phyloP scores from a whole-genome alignment of 2,797 vertebrate genomes.

The Arctocebus calabarensis region DNA sequence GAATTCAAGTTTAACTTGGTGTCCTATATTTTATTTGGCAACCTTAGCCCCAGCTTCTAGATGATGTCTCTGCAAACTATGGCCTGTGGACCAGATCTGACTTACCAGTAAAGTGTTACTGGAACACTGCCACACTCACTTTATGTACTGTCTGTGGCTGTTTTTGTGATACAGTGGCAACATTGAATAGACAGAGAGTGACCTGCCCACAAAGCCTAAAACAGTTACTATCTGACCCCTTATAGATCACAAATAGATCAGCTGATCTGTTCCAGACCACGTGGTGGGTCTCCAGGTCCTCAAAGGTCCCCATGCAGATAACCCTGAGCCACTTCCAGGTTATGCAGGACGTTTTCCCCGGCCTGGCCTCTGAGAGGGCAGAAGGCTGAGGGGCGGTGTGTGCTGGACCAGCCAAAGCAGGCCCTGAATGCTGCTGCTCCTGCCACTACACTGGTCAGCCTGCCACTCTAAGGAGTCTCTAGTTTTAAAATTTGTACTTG shows the following conservation, averaged over 20 bases:
- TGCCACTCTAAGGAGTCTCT: not conserved
- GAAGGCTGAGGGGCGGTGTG: not conserved
- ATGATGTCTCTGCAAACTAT: not conserved
- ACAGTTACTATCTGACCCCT: not conserved
- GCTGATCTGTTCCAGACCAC: not conserved
- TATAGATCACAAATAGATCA: not conserved
- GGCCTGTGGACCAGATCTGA: not conserved
- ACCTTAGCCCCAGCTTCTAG: not conserved
- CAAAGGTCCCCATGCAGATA: not conserved
- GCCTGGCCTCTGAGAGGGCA: not conserved
- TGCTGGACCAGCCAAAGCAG: no score
- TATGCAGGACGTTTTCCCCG: not conserved
- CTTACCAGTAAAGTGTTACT: not conserved
- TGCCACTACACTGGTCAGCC: not conserved
- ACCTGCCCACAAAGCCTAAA: not conserved
- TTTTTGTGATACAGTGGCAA: not conserved
- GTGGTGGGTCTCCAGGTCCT: not conserved
- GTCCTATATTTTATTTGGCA: not conserved
- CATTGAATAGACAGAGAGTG: not conserved
- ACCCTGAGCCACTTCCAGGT: not conserved
- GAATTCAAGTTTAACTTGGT: slow-evolving; percentile 23
- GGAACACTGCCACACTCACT: not conserved
- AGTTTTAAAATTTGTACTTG: not conserved
- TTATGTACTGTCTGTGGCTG: not conserved
- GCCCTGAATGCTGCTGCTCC: not conserved